A percentile compares a stretch with the other conserved stretches of the same genome.
Conservation (phyloP, 2,797 vertebrate genomes). For the Poliocrania exsul region DNA sequence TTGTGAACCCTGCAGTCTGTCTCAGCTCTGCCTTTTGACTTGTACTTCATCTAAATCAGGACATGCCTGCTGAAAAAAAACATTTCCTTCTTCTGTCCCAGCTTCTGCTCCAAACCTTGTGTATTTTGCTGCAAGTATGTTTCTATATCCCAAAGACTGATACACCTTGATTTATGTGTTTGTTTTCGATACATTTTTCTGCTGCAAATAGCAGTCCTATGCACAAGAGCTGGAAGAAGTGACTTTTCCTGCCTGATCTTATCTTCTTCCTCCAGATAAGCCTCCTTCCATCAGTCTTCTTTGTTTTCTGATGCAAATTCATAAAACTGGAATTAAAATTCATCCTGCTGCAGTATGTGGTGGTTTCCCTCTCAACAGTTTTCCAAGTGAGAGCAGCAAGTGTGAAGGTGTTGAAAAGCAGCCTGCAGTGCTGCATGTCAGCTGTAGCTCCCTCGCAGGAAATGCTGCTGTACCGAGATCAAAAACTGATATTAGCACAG, state of each 20-base stretch:
- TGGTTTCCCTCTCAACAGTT: conserved; percentile 47
- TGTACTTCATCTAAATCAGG: not conserved
- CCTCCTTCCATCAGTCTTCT: not conserved
- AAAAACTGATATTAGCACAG: conserved; percentile 1
- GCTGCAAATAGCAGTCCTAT: not conserved
- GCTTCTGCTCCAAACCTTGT: not conserved
- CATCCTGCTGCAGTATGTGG: conserved; percentile 27
- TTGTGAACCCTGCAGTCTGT: not conserved
- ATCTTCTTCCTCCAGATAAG: conserved; percentile 1
- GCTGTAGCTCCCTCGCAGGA: conserved; percentile 30
- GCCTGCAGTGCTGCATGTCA: conserved; percentile 45
- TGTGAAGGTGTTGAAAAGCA: conserved; percentile 69
- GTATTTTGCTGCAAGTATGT: not conserved
- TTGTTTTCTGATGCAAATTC: conserved; percentile 18
- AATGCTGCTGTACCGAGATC: conserved; percentile 32
- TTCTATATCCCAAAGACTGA: not conserved
- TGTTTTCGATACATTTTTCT: not conserved
- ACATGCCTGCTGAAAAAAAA: not conserved
- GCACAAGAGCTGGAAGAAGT: not conserved
- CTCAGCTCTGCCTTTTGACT: not conserved
- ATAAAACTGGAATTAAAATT: conserved; percentile 48
- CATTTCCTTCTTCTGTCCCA: not conserved
- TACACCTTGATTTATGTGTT: not conserved
- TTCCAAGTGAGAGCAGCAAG: conserved; percentile 56
- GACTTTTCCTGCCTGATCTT: not conserved